Evolutionary conservation across 2,888 invertebrate species (phyloP), one percentile per base, ranked within the genome.

Genomic region (Thera obeliscata): DNA sequence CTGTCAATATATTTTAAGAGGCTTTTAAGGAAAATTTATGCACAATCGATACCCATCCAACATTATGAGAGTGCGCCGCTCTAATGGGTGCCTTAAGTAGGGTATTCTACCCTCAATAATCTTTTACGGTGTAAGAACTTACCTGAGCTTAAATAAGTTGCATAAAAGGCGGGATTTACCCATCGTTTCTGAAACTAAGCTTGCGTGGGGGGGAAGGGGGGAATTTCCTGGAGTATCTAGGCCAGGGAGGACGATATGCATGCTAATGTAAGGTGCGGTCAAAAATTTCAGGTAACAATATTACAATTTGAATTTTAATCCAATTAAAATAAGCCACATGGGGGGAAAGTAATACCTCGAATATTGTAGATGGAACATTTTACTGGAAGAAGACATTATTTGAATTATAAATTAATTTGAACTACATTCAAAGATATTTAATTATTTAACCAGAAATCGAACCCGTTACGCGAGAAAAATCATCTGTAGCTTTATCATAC

Each of bases 131-230:
- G 66, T 64, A 57, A 62, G 64, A 70, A 68, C 65, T 73, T 73
- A 74, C 74, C 67, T 74, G 67, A 68, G 66, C 69, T 67, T 69
- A 70, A 70, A 73, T 70, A 74, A 72, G 69, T 69, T 72, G 70
- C 70, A 71, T 70, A 68, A 71, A 68, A 69, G 72, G 69, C 55
- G 69, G 69, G 70, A 69, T 72, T 71, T 63, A 22, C 55, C 62
- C 62, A 58, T 61, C 70, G 68, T 56, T 67, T 61, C 60, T 46
- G 56, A 58, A 68, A 66, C 68, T 72, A 69, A 69, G 49, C 46
- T 38, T 22, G 43, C 35, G 55, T 48, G 59, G 22, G 43, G 41
- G 35, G 55, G 55, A 22, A 35, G 52, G 58, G 4, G 11, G 22
- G 46, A 33, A 49, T 55, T 55, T 59, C 49, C 56, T 56, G 36